Evolutionary conservation across 2,888 invertebrate species (phyloP), one percentile per base, ranked within the genome.

Genomic region (Eulithis prunata): DNA sequence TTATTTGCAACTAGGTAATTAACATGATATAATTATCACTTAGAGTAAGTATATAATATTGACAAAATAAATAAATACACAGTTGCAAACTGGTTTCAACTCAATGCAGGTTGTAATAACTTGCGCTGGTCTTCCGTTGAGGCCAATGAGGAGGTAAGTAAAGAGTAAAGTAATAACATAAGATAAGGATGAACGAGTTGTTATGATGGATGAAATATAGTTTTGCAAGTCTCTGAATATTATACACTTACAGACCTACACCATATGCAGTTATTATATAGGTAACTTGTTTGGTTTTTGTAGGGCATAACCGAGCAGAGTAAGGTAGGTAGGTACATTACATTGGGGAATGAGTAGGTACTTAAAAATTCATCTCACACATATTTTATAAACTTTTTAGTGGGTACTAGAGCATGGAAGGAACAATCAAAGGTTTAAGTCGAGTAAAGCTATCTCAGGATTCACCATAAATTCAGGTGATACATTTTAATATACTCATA

Each of bases 381-480:
- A 75, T 79, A 81, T 85, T 82, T 80, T 78, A 82, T 75, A 77
- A 59, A 32, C 75, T 83, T 84, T 83, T 81, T 80, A 21, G 76
- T 57, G 69, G 76, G 82, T 86, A 86, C 85, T 86, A 82, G 83
- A 86, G 82, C 87, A 84, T 85, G 82, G 54, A 47, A 10, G 54
- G 28, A 46, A 32, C 12, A 32, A 32, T 12, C 32, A 0, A 32
- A 46, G 13, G 1, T 46, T 32, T 49, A 59, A 7, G 13, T n/a
- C 5, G 21, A 12, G 32, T 43, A 32, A 43, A 56, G 14, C 21
- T 28, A 5, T 0, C 21, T 45, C 49, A 21, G 21, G n/a, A 38
- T 36, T 32, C 13, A 41, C 28, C n/a, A n/a, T 53, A 6, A 47
- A 11, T 57, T 11, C 5, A 28, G 13, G 45, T 32, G 36, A 3